A percentile compares a stretch with the other conserved stretches of the same genome.
Evolutionary conservation across 2,797 vertebrate genomes (phyloP).

Genomic region (Pantherophis alleghaniensis): DNA sequence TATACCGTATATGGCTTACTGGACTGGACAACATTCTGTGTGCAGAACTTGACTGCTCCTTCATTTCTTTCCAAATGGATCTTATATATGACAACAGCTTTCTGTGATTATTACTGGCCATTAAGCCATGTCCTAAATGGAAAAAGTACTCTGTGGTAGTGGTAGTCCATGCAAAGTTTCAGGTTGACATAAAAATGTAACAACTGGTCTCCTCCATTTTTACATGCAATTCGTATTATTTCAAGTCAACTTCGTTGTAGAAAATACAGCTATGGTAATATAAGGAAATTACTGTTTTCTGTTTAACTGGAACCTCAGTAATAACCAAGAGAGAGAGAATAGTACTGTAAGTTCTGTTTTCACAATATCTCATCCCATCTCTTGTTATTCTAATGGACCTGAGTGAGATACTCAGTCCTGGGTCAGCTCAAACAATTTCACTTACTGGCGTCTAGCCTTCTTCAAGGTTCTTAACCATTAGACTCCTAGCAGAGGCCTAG

Average conservation of each 20-base stretch:
- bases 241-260: neutral
- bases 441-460: constrained; percentile 24
- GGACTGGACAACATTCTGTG: neutral
- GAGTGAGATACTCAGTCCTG: neutral
- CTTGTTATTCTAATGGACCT: neutral
- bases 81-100: neutral
- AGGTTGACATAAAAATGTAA: neutral
- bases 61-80: neutral
- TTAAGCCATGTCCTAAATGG: neutral
- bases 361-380: neutral
- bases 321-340: neutral
- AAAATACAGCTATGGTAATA: neutral
- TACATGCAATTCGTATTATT: neutral
- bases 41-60: neutral
- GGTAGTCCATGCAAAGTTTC: neutral
- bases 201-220: neutral
- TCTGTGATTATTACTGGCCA: neutral
- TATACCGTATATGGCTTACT: neutral
- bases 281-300: neutral
- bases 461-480: constrained; percentile 30
- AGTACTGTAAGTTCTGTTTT: neutral
- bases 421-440: constrained; percentile 7
- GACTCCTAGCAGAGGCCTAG: constrained; percentile 24
- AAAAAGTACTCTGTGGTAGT: neutral
- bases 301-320: neutral